Percentiles rank a stretch among this genome's conserved stretches.
phyloP scores from a whole-genome alignment of 2,797 vertebrate genomes.

The Poeciliopsis turneri region DNA sequence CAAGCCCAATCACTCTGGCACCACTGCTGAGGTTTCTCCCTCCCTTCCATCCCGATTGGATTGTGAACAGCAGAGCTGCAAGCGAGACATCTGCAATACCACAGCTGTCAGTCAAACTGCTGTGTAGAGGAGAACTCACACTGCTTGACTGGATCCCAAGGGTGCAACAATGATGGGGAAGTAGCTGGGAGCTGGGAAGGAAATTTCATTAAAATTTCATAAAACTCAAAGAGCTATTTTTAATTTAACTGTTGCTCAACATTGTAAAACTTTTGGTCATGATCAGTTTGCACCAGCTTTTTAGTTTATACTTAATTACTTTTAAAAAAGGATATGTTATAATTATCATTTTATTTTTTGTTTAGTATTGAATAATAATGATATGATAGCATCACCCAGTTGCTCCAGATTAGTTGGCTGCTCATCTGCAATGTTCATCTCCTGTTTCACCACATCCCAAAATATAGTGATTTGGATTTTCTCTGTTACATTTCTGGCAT shows the following conservation, averaged over 20 bases:
- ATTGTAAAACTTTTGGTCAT: constrained; percentile 27
- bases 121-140: constrained; percentile 34
- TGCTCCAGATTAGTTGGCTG: not conserved
- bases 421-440: not conserved
- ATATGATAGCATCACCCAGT: not conserved
- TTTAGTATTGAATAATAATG: not conserved
- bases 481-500: not conserved
- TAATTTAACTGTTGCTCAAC: constrained; percentile 9
- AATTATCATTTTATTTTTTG: not conserved
- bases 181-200: constrained; percentile 10
- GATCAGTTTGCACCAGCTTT: not conserved
- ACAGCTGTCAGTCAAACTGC: constrained; percentile 68
- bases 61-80: constrained; percentile 42
- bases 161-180: constrained; percentile 22
- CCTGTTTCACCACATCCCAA: not conserved
- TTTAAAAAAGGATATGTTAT: not conserved
- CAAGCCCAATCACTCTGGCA: constrained; percentile 73
- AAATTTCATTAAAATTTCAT: constrained; percentile 40
- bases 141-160: constrained; percentile 35
- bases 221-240: constrained; percentile 26
- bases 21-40: constrained; percentile 34
- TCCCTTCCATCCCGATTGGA: constrained; percentile 17
- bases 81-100: constrained; percentile 62
- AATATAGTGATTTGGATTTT: not conserved
- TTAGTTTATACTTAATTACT: constrained; percentile 10